Conservation (phyloP, 2,797 vertebrate genomes). For the Notamacropus eugenii region DNA sequence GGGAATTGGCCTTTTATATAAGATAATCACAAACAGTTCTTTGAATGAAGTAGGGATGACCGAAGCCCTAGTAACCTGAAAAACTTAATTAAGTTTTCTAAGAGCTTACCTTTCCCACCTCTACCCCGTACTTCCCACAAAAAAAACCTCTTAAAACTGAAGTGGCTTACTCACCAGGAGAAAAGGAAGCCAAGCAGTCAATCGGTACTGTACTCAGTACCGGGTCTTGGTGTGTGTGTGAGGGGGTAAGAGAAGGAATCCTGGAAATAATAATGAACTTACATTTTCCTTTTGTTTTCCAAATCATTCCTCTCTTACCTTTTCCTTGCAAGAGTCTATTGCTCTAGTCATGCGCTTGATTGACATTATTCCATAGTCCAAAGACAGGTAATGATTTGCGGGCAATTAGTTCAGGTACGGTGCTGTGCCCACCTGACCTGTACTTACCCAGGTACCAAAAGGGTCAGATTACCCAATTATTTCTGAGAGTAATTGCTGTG, state of each 20-base stretch:
- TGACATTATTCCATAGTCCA: conserved; percentile 45
- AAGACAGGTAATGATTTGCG: conserved; percentile 65
- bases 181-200: background rate
- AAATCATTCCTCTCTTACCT: conserved; percentile 37
- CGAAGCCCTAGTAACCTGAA: background rate
- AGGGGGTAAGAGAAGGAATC: background rate
- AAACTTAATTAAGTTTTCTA: background rate
- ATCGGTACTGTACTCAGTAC: background rate
- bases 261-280: conserved; percentile 5
- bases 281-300: conserved; percentile 5
- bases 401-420: conserved; percentile 63
- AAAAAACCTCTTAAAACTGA: background rate
- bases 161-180: background rate
- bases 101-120: background rate
- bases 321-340: conserved; percentile 32
- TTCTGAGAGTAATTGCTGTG: conserved; percentile 73
- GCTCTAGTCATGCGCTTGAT: conserved; percentile 44
- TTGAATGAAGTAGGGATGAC: background rate
- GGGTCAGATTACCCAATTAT: conserved; percentile 52
- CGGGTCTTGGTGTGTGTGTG: conserved; percentile 1
- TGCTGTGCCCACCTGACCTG: conserved; percentile 20
- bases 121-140: background rate
- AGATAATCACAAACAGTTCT: background rate
- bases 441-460: conserved; percentile 27
- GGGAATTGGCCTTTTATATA: background rate